These are phyloP conservation scores for Drosophila picticornis DNA, from an alignment of 2,888 invertebrate species.

Conservation along the genomic window DNA sequence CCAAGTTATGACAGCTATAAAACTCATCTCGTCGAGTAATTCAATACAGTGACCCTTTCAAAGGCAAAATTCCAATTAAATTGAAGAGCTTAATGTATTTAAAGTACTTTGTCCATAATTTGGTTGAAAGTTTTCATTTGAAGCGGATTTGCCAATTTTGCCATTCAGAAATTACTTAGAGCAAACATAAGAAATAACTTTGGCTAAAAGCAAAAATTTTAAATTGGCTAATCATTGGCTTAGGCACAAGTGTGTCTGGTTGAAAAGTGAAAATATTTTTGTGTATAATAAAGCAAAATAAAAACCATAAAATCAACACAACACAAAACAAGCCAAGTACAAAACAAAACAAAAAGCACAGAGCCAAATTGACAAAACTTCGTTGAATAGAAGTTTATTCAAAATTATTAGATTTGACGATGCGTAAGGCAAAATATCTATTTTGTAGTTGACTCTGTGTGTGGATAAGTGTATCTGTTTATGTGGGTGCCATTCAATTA, in stretches of 20 bases:
- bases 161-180: constrained; percentile 40
- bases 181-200: constrained; percentile 27
- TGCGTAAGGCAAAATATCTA: constrained; percentile 67
- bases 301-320: constrained; percentile 14
- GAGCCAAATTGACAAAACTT: constrained; percentile 24
- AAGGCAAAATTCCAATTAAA: constrained; percentile 45
- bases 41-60: constrained; percentile 43
- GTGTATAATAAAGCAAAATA: constrained; percentile 15
- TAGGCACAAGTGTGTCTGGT: constrained; percentile 23
- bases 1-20: constrained; percentile 26
- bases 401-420: constrained; percentile 52
- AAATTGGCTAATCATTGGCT: constrained; percentile 46
- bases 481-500: constrained; percentile 50
- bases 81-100: constrained; percentile 45
- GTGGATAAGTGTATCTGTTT: neutral
- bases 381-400: constrained; percentile 21
- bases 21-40: constrained; percentile 42
- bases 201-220: constrained; percentile 23
- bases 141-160: constrained; percentile 28
- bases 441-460: constrained; percentile 42
- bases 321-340: neutral
- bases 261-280: constrained; percentile 48
- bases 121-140: constrained; percentile 15
- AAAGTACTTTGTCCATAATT: constrained; percentile 48
- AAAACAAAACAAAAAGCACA: neutral